Evolutionary conservation across 2,888 invertebrate genomes (phyloP).

Genomic region (Candidula unifasciata): DNA sequence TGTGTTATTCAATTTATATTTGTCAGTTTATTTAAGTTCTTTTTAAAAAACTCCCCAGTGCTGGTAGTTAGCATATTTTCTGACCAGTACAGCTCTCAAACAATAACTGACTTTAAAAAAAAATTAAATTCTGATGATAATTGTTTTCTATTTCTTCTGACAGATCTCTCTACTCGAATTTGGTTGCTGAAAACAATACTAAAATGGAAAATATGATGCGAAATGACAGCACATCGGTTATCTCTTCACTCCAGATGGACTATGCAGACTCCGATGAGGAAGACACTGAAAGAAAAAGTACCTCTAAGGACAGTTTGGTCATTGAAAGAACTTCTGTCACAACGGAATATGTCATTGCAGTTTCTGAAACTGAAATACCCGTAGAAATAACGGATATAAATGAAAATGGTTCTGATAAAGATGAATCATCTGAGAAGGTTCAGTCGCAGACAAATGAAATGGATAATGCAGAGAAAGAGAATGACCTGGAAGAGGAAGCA

Average conservation of each 20-base stretch:
- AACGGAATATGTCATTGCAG: background rate
- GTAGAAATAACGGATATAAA: background rate
- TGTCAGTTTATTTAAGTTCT: too few relatives aligned
- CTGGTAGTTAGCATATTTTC: too few relatives aligned
- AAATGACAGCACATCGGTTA: slow-evolving; percentile 64
- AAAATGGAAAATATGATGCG: slow-evolving; percentile 58
- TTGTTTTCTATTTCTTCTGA: too few relatives aligned
- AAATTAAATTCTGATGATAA: too few relatives aligned
- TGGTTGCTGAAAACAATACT: too few relatives aligned
- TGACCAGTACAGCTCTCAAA: too few relatives aligned
- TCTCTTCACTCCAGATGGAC: slow-evolving; percentile 63
- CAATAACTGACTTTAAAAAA: too few relatives aligned
- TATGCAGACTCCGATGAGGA: slow-evolving; percentile 59
- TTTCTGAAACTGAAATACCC: background rate
- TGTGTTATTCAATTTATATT: too few relatives aligned
- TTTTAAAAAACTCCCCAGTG: too few relatives aligned
- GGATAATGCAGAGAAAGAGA: background rate
- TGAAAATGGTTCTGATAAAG: background rate
- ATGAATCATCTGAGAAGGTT: background rate
- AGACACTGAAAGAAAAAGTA: slow-evolving; percentile 41
- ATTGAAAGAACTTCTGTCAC: background rate
- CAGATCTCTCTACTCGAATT: too few relatives aligned
- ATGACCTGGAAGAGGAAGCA: slow-evolving; percentile 7
- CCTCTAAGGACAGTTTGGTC: background rate
- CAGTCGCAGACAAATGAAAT: background rate